Conservation (phyloP, 2,113 vertebrate species). For the Dissostichus mawsoni region DNA sequence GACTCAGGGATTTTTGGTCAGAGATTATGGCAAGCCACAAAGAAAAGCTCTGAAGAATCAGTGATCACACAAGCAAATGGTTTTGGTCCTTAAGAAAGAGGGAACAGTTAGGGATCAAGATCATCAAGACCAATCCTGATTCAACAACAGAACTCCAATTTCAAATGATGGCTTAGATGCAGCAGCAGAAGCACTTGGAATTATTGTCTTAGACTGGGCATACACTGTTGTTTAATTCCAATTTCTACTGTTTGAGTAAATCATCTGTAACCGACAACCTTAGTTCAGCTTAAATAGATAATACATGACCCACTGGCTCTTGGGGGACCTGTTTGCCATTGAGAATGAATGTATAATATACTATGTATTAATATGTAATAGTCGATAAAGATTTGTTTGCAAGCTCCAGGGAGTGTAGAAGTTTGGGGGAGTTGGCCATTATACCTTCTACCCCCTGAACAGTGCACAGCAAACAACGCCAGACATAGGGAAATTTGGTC, state of each 20-base stretch:
- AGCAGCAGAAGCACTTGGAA: background rate
- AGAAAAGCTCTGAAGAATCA: conserved; percentile 21
- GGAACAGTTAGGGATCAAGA: background rate
- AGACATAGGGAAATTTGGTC: background rate
- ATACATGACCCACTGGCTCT: too few species aligned
- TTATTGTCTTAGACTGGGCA: background rate
- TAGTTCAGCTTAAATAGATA: too few species aligned
- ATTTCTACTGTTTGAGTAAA: too few species aligned
- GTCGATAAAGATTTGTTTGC: too few species aligned
- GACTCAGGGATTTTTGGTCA: conserved; percentile 38
- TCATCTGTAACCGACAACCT: too few species aligned
- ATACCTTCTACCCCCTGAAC: background rate
- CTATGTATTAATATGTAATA: too few species aligned
- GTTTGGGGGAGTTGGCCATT: too few species aligned
- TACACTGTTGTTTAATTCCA: too few species aligned
- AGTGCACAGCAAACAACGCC: background rate
- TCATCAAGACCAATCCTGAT: conserved; percentile 15
- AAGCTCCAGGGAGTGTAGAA: too few species aligned
- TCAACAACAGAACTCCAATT: conserved; percentile 1
- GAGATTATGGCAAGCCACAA: conserved; percentile 48
- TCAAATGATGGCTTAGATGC: background rate
- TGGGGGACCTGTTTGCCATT: too few species aligned
- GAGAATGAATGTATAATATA: too few species aligned
- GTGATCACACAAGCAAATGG: conserved; percentile 12
- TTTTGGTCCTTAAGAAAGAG: conserved; percentile 1